Evolutionary conservation across 1,140 invertebrate species (phyloP), one percentile per base, ranked within the genome.

Genomic region (Drosophila kanapiae): DNA sequence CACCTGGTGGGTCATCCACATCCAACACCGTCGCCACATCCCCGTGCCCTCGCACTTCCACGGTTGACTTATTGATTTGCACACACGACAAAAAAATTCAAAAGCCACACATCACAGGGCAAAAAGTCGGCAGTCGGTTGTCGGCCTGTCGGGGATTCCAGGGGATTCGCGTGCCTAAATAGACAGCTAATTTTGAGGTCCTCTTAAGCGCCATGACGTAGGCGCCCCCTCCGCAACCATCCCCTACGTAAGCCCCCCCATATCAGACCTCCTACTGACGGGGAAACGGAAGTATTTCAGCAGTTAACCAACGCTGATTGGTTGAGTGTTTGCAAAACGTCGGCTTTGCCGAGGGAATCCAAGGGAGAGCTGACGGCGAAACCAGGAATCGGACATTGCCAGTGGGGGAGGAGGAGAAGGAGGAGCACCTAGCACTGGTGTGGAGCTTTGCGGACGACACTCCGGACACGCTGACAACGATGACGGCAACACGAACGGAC

Each of bases 241-340:
- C 51, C 27, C 53, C 53, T 54, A 38, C 53, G 53, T 23, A 54
- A 37, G 31, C 72, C 61, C 29, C 45, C 74, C 57, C 29, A 47
- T 70, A 27, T 13, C 51, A 23, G 51, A 31, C 18, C 43, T 16
- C 29, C 69, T 58, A 14, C 29, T 74, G 78, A 71, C 81, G 60
- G 81, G 1, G 71, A 90, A 90, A 72, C 85, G 85, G 85, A 90
- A 90, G 85, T 83, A 90, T 88, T 88, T 90, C 78, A 90, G 67
- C 75, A 81, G 86, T 90, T 90, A 90, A 90, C 85, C 81, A 90
- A 77, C 86, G 81, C 85, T 90, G 85, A 90, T 90, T 90, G 85
- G 84, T 84, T 84, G 84, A 90, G 84, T 87, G 84, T 84, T 88
- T 77, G 84, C 68, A 49, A 85, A 86, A 86, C 71, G 70, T 70